These are phyloP conservation scores for Ephialtes manifestator DNA, from an alignment of 2,888 invertebrate genomes.

Conservation along the genomic window DNA sequence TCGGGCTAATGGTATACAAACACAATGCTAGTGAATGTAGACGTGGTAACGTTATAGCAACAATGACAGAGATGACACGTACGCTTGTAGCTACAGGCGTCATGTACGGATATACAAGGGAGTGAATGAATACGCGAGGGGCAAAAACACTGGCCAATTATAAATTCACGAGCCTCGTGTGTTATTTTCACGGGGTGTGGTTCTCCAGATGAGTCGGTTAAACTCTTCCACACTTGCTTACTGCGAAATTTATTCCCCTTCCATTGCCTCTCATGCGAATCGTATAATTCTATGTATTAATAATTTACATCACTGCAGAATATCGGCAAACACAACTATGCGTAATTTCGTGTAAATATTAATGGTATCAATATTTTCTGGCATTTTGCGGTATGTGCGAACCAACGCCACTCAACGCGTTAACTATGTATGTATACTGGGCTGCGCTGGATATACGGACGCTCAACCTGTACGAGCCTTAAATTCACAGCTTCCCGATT, in stretches of 20 bases:
- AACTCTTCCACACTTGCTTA: background rate
- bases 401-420: background rate
- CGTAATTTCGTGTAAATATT: background rate
- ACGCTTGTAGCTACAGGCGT: constrained; percentile 56
- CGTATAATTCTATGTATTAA: background rate
- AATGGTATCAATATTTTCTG: constrained; percentile 1
- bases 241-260: background rate
- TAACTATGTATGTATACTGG: background rate
- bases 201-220: background rate
- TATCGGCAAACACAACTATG: background rate
- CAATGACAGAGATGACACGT: constrained; percentile 38
- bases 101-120: constrained; percentile 10
- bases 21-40: constrained; percentile 65
- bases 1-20: constrained; percentile 80
- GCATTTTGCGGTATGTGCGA: background rate
- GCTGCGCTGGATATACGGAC: background rate
- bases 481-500: constrained; percentile 33
- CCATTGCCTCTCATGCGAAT: background rate
- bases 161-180: constrained; percentile 63
- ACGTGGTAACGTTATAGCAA: constrained; percentile 42
- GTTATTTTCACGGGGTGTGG: constrained; percentile 9
- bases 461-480: constrained; percentile 5
- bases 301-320: background rate
- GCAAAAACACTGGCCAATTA: constrained; percentile 63
- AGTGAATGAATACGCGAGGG: constrained; percentile 22